phyloP scores from a whole-genome alignment of 2,888 invertebrate species.

The Drosophila kokeensis region DNA sequence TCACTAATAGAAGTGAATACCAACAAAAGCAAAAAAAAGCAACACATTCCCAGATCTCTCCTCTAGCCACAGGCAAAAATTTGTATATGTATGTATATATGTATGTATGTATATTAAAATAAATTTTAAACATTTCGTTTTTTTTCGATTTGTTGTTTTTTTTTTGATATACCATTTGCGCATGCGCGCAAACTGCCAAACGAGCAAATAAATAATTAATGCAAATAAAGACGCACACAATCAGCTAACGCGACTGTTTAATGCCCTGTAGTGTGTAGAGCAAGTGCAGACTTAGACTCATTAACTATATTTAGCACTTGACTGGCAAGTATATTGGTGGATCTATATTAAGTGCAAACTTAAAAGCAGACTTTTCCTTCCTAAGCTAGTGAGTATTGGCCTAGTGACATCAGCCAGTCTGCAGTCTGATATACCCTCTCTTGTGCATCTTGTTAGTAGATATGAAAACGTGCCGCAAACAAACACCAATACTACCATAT shows the following conservation, averaged over 20 bases:
- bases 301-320: not conserved
- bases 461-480: conserved; percentile 63
- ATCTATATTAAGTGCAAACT: not conserved
- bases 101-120: conserved; percentile 67
- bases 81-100: too few species aligned
- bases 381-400: too few species aligned
- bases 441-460: not conserved
- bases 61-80: conserved; percentile 50
- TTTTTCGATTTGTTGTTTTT: conserved; percentile 10
- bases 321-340: fast-evolving
- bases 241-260: not conserved
- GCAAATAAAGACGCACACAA: conserved; percentile 65
- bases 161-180: conserved; percentile 71
- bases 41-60: conserved; percentile 23
- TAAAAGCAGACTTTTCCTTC: not conserved
- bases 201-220: conserved; percentile 80
- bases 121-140: conserved; percentile 71
- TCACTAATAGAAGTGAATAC: conserved; percentile 65
- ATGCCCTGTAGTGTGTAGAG: conserved; percentile 29
- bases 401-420: fast-evolving
- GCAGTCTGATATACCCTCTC: conserved; percentile 14
- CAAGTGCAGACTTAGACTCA: too few species aligned
- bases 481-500: conserved; percentile 33
- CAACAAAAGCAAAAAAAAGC: conserved; percentile 25
- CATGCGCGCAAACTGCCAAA: conserved; percentile 80